These are phyloP conservation scores for Hyperopisus bebe DNA, from an alignment of 2,113 vertebrate genomes.

Conservation along the genomic window DNA sequence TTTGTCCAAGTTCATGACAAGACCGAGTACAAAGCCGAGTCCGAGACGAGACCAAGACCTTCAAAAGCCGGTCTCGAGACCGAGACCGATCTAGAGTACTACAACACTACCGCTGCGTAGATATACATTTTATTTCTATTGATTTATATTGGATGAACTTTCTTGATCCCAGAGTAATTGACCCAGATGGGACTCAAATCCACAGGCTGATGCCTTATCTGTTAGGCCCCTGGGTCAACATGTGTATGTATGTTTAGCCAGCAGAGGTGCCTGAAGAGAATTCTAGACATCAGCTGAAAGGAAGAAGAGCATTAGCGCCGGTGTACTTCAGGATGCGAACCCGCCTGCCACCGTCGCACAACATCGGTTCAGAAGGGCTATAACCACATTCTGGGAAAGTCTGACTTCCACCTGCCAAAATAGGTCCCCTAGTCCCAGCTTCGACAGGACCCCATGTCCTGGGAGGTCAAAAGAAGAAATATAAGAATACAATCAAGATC, in stretches of 20 bases:
- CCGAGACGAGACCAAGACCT: no score
- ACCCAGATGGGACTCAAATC: no score
- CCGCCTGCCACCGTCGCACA: background rate
- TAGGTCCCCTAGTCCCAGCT: background rate
- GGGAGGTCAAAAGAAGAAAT: background rate
- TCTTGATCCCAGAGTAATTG: background rate
- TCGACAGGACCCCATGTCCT: background rate
- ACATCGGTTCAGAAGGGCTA: background rate
- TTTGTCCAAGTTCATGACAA: no score
- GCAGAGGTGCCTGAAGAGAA: background rate
- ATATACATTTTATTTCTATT: background rate
- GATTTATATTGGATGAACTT: background rate
- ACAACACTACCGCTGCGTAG: background rate
- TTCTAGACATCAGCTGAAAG: background rate
- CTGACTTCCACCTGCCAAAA: background rate
- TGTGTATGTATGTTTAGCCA: background rate
- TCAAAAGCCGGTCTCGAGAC: no score
- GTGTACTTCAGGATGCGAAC: background rate
- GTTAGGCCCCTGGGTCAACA: constrained; percentile 95
- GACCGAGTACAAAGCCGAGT: no score
- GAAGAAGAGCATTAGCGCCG: background rate
- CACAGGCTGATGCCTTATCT: constrained; percentile 95
- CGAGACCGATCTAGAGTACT: no score
- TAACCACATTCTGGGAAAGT: background rate
- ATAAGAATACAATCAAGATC: background rate